Evolutionary conservation across 2,113 vertebrate species (phyloP).

Genomic region (Rhinolophus sinicus): DNA sequence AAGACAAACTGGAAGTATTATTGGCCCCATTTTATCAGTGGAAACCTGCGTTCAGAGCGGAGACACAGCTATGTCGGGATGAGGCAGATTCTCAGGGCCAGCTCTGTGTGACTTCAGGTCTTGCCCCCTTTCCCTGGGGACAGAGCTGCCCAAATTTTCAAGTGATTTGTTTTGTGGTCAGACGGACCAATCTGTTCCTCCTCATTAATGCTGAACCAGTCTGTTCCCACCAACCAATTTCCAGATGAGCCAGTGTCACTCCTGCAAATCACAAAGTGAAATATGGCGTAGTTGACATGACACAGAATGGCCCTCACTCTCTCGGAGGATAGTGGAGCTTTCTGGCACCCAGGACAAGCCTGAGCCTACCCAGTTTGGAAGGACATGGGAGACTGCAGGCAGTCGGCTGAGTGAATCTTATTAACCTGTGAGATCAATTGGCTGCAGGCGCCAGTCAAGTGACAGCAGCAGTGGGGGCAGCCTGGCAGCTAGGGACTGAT

Average conservation of each 20-base stretch:
- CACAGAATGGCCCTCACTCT: not conserved
- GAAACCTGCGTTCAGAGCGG: not conserved
- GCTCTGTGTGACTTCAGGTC: not conserved
- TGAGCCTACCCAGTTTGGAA: not conserved
- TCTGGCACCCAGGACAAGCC: not conserved
- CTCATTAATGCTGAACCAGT: not conserved
- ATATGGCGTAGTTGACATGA: not conserved
- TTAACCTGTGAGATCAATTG: conserved; percentile 67
- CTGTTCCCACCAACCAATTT: not conserved
- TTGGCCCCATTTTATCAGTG: not conserved
- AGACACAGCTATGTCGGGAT: not conserved
- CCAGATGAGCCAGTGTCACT: not conserved
- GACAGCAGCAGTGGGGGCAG: not conserved
- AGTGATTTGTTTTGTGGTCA: not conserved
- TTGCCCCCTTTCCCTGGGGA: not conserved
- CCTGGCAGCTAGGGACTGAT: conserved; percentile 46
- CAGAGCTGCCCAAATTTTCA: conserved; percentile 7
- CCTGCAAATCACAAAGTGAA: not conserved
- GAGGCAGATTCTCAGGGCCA: not conserved
- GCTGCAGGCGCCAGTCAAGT: conserved; percentile 34
- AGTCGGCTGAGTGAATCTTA: conserved; percentile 59
- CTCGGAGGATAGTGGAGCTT: not conserved
- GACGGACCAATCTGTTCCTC: not conserved
- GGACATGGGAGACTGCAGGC: not conserved
- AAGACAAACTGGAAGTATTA: not conserved